Conservation (phyloP, 2,113 vertebrate species). For the Nothobranchius kuhntae region DNA sequence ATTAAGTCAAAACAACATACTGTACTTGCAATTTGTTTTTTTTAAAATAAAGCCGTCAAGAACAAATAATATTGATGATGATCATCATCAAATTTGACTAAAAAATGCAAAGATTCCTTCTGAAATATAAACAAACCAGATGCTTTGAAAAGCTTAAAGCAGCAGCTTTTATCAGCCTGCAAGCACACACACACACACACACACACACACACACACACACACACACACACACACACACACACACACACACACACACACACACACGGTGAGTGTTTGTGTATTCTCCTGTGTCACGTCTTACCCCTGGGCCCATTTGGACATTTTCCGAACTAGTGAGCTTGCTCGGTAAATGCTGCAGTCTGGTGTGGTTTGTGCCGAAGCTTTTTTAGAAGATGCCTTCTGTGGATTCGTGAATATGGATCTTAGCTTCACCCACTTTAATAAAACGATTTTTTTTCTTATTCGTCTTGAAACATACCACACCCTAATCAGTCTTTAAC, state of each 20-base stretch:
- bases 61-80: too few relatives aligned
- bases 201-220: too few relatives aligned
- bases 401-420: neutral
- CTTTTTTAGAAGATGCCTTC: neutral
- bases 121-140: too few relatives aligned
- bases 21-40: too few relatives aligned
- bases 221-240: too few relatives aligned
- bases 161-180: neutral
- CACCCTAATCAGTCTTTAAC: too few relatives aligned
- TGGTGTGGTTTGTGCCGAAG: neutral
- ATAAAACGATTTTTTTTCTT: neutral
- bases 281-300: constrained; percentile 1
- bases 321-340: constrained; percentile 3
- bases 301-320: neutral
- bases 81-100: too few relatives aligned
- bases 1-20: neutral
- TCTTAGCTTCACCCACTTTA: neutral
- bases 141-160: neutral
- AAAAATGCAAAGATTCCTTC: too few relatives aligned
- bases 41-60: too few relatives aligned
- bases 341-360: constrained; percentile 7
- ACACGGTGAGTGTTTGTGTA: neutral
- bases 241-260: too few relatives aligned
- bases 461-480: neutral
- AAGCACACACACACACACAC: too few relatives aligned